Evolutionary conservation across 1,140 invertebrate genomes (phyloP), one percentile per base, ranked within the genome.

Genomic region (Ectropis grisescens): DNA sequence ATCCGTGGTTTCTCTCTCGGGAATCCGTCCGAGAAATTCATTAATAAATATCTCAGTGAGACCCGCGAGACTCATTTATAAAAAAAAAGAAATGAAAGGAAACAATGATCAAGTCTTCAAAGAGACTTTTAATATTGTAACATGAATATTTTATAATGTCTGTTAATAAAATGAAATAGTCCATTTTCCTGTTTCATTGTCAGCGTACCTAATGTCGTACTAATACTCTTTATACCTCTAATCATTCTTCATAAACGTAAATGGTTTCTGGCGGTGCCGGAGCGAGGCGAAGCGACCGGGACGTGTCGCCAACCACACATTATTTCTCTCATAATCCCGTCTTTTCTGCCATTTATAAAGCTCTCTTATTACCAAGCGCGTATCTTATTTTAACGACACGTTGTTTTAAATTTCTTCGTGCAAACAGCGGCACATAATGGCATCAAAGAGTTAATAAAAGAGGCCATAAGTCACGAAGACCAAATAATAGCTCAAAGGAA

Each of bases 1-100:
- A 16, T 13, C 33, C 33, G 37, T 45, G 41, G 45, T 51, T 48
- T 28, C 27, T 50, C 39, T 26, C 35, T 5, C 6, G 38, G 30
- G 50, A 37, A 32, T 45, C 30, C 31, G 44, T 42, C 29, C 31
- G 31, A 35, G 42, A 43, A 52, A 47, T 49, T 51, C 45, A 51
- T 60, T 57, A 60, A 48, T 59, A 56, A 56, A 56, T 60, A 53
- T 48, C 24, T 36, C 26, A 33, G 28, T 25, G 19, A 37, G 30
- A 12, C 30, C 13, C 11, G 4, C n/a, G 33, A 38, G 39, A 34
- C 29, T 35, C 24, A 47, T 51, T 44, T 48, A 32, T 41, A 34
- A 38, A 31, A 41, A 33, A 19, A 19, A 19, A n/a, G n/a, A 3
- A 19, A 19, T 19, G 16, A 19, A 3, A 19, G 8, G 16, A 19